phyloP scores from a whole-genome alignment of 2,113 vertebrate genomes.

The Scortum barcoo region DNA sequence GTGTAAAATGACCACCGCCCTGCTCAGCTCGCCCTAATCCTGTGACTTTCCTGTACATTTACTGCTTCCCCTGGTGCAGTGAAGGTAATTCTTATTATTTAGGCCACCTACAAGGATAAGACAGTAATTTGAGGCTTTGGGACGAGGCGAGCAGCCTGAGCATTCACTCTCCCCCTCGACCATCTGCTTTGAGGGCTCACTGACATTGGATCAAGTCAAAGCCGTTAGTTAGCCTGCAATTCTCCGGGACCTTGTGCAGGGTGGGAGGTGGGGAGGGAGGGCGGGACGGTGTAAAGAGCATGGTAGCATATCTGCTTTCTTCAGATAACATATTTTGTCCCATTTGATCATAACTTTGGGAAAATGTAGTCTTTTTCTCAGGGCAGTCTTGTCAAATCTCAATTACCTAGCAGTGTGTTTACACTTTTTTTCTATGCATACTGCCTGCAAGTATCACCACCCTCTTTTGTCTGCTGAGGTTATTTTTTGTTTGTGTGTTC shows the following conservation, averaged over 20 bases:
- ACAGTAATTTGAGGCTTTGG: slow-evolving; percentile 57
- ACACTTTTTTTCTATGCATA: background rate
- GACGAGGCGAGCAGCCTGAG: slow-evolving; percentile 58
- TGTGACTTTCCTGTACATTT: background rate
- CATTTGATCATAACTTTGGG: background rate
- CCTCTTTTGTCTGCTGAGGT: background rate
- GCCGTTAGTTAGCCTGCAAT: slow-evolving; percentile 19
- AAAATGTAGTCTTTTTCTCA: background rate
- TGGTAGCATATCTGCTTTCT: background rate
- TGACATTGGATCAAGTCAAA: slow-evolving; percentile 57
- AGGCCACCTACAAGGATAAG: slow-evolving; percentile 57
- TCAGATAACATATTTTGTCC: background rate
- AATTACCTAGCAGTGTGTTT: background rate
- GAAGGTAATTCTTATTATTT: slow-evolving; percentile 39
- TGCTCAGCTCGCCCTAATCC: background rate
- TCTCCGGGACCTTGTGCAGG: background rate
- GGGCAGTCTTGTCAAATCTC: background rate
- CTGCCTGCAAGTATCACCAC: background rate
- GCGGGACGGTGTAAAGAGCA: background rate
- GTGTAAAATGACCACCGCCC: background rate
- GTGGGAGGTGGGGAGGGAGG: background rate
- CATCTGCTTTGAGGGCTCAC: slow-evolving; percentile 68
- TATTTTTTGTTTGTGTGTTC: background rate
- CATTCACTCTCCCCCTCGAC: slow-evolving; percentile 41
- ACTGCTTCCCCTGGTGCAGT: too few species aligned